Evolutionary conservation across 1,140 invertebrate genomes (phyloP).

Genomic region (Drosophila burlai): DNA sequence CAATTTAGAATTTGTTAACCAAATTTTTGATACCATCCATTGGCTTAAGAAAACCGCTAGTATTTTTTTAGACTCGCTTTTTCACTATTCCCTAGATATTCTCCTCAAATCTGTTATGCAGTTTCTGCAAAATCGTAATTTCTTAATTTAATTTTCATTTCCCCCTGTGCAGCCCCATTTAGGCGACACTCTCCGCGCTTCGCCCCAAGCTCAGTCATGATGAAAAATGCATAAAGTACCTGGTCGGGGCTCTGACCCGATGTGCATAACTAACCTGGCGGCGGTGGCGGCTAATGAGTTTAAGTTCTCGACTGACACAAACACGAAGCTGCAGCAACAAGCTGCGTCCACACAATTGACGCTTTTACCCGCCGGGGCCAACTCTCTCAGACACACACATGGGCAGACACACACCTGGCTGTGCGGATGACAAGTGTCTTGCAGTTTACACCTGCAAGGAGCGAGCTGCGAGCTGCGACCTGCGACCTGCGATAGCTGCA

Average conservation of each 20-base stretch:
- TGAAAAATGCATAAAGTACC: conserved; percentile 76
- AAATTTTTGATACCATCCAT: not conserved
- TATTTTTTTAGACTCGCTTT: too few relatives aligned
- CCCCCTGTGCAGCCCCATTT: conserved; percentile 20
- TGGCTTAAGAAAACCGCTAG: not conserved
- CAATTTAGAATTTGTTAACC: not conserved
- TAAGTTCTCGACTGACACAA: conserved; percentile 74
- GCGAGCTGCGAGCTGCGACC: conserved; percentile 3
- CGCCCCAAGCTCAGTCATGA: conserved; percentile 39
- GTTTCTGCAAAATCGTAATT: not conserved
- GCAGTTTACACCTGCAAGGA: conserved; percentile 39
- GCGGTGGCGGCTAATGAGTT: conserved; percentile 78
- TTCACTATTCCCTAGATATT: not conserved
- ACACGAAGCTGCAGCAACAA: conserved; percentile 31
- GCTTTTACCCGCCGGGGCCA: conserved; percentile 43
- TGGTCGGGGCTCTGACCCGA: conserved; percentile 40
- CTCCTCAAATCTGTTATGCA: not conserved
- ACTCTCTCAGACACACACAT: conserved; percentile 7
- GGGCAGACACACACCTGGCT: not conserved
- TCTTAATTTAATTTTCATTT: not conserved
- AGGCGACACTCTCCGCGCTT: not conserved
- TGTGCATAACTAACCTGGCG: conserved; percentile 68
- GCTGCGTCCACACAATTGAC: conserved; percentile 69
- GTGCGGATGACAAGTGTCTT: conserved; percentile 47
- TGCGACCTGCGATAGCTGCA: conserved; percentile 1